Conservation (phyloP, 2,888 invertebrate species). For the Apodemia mormo region DNA sequence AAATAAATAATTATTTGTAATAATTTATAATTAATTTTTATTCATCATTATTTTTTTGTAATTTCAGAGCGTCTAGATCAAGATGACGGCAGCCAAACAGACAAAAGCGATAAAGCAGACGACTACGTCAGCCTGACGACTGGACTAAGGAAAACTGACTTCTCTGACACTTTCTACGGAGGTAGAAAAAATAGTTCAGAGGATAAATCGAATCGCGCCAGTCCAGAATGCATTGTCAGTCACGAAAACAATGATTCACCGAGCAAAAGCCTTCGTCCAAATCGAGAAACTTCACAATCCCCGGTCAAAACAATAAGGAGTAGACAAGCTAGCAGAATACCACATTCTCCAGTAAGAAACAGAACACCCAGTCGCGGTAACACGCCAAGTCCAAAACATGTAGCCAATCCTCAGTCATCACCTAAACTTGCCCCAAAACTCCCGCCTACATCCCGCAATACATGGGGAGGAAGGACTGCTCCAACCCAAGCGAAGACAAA, state of each 20-base stretch:
- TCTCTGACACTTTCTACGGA: conserved; percentile 83
- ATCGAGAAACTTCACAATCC: conserved; percentile 61
- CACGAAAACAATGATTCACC: conserved; percentile 69
- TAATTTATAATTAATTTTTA: neutral
- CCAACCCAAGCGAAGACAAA: conserved; percentile 65
- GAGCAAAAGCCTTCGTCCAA: conserved; percentile 65
- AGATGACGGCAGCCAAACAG: conserved; percentile 69
- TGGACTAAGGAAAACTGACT: conserved; percentile 87
- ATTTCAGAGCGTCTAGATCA: conserved; percentile 85
- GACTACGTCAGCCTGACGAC: conserved; percentile 86
- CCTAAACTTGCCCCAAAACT: conserved; percentile 65
- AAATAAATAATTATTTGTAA: no score
- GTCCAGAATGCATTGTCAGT: conserved; percentile 68
- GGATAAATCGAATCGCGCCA: conserved; percentile 66
- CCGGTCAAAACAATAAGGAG: conserved; percentile 66
- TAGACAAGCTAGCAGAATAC: conserved; percentile 71
- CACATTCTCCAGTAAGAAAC: conserved; percentile 70
- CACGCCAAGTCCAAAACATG: conserved; percentile 74
- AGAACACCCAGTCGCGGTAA: conserved; percentile 62
- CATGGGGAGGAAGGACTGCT: conserved; percentile 87
- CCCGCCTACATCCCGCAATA: conserved; percentile 82
- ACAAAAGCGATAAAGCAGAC: conserved; percentile 64
- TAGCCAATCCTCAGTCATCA: conserved; percentile 64
- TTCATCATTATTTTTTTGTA: conserved; percentile 3
- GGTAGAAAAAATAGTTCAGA: conserved; percentile 72